Percentiles rank a stretch among this genome's conserved stretches.
Conservation (phyloP, 2,113 vertebrate species). For the Probosciger aterrimus region DNA sequence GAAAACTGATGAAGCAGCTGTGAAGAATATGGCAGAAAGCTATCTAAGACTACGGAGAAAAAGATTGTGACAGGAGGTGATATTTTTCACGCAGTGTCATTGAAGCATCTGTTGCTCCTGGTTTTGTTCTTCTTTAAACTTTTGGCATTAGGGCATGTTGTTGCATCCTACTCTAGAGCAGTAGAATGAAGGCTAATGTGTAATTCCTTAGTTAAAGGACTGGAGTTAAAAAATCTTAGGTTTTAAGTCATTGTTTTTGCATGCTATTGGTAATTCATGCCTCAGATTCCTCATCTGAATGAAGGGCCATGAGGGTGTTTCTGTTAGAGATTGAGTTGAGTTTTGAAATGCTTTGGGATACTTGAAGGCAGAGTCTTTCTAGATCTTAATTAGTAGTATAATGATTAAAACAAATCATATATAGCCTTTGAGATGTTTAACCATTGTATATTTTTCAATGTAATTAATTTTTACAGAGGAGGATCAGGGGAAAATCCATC, state of each 20-base stretch:
- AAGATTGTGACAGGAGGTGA: background rate
- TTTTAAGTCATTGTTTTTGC: background rate
- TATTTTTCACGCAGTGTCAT: background rate
- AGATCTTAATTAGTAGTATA: background rate
- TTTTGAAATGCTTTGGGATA: background rate
- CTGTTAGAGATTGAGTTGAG: background rate
- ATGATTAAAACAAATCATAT: background rate
- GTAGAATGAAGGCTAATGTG: background rate
- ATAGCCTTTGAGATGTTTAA: background rate
- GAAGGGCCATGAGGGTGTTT: background rate
- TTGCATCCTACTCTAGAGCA: background rate
- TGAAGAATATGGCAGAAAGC: background rate
- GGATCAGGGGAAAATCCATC: constrained; percentile 8
- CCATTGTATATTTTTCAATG: background rate
- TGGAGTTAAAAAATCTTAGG: accelerated
- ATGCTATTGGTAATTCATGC: background rate
- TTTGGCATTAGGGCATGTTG: background rate
- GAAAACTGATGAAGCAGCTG: background rate
- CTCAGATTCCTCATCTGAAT: background rate
- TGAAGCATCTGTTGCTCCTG: background rate
- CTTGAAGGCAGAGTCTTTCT: background rate
- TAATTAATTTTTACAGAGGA: constrained; percentile 24
- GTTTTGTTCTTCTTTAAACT: background rate
- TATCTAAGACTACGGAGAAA: background rate
- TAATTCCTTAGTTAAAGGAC: background rate